These are phyloP conservation scores for Fistularia commersonii DNA, from an alignment of 2,797 vertebrate genomes.

Conservation along the genomic window DNA sequence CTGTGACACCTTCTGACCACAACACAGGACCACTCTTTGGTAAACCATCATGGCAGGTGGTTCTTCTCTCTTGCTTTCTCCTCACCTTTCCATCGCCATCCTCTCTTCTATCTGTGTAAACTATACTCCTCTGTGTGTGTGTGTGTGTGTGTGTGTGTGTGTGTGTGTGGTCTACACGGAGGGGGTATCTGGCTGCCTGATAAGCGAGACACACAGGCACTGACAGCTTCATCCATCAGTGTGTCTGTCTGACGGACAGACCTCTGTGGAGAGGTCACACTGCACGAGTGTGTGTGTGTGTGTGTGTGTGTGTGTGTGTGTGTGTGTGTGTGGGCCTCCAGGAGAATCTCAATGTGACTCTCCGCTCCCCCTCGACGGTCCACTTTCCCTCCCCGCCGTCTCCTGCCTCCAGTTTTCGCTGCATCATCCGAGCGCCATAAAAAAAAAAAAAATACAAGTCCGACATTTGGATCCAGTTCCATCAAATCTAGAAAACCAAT, in stretches of 20 bases:
- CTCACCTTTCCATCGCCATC: conserved; percentile 15
- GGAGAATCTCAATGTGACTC: background rate
- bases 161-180: conserved; percentile 57
- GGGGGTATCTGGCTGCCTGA: conserved; percentile 53
- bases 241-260: conserved; percentile 57
- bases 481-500: too few species aligned
- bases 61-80: conserved; percentile 11
- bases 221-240: conserved; percentile 74
- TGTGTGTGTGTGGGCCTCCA: background rate
- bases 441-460: too few species aligned
- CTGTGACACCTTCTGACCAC: too few species aligned
- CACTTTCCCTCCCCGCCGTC: too few species aligned
- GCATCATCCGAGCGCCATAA: too few species aligned
- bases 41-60: conserved; percentile 26
- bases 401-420: too few species aligned
- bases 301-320: conserved; percentile 27
- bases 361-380: background rate
- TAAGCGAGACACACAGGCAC: conserved; percentile 59
- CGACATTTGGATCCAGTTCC: too few species aligned
- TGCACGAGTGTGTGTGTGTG: conserved; percentile 6
- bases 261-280: conserved; percentile 57
- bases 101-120: conserved; percentile 20
- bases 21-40: too few species aligned
- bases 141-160: conserved; percentile 21
- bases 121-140: conserved; percentile 11